phyloP scores from a whole-genome alignment of 2,888 invertebrate genomes.

The Halictus quadricinctus region DNA sequence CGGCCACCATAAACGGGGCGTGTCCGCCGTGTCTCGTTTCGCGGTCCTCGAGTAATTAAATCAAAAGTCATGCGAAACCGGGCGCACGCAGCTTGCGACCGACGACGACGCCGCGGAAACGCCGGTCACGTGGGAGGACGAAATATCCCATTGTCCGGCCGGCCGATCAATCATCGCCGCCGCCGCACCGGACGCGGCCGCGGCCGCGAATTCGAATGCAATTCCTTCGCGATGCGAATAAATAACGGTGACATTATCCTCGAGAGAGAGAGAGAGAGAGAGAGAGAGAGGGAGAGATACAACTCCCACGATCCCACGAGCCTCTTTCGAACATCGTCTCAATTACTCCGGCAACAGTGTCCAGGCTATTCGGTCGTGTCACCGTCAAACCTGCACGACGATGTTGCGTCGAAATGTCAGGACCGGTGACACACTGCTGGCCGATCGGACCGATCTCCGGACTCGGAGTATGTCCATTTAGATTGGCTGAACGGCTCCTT shows the following conservation, averaged over 20 bases:
- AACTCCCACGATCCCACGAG: not conserved
- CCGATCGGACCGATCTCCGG: conserved; percentile 5
- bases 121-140: conserved; percentile 48
- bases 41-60: conserved; percentile 52
- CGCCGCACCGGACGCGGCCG: not conserved
- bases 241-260: conserved; percentile 29
- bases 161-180: conserved; percentile 49
- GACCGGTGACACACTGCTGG: conserved; percentile 27
- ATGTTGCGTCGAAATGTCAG: conserved; percentile 58
- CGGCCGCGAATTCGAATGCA: conserved; percentile 38
- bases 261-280: not conserved
- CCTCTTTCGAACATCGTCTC: conserved; percentile 37
- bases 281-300: no score
- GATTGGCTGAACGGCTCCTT: not conserved
- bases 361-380: conserved; percentile 29
- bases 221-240: conserved; percentile 35
- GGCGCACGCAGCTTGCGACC: not conserved
- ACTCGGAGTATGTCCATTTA: not conserved
- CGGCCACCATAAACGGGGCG: conserved; percentile 3
- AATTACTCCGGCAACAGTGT: conserved; percentile 29
- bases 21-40: conserved; percentile 35
- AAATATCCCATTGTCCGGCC: conserved; percentile 45
- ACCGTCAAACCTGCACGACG: conserved; percentile 25
- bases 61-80: conserved; percentile 36
- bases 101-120: conserved; percentile 23